A percentile compares a stretch with the other conserved stretches of the same genome.
Evolutionary conservation across 1,140 invertebrate species (phyloP).

Genomic region (Drosophila parvula): DNA sequence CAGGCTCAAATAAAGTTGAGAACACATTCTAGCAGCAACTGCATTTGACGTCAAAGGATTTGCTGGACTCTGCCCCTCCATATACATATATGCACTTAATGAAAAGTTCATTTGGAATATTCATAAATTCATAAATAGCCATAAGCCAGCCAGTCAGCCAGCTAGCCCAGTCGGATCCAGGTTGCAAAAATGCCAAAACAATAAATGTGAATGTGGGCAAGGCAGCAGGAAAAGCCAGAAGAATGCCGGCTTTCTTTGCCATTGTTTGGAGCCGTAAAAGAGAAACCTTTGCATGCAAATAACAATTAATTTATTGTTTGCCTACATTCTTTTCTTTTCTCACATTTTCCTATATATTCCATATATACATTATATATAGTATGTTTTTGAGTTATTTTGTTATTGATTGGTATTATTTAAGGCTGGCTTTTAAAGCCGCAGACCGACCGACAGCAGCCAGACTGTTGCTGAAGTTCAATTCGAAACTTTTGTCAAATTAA

Average conservation of each 20-base stretch:
- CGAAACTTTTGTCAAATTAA: conserved; percentile 81
- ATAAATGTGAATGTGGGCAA: conserved; percentile 2
- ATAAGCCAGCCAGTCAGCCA: conserved; percentile 4
- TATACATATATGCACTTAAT: conserved; percentile 18
- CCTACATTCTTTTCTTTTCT: conserved; percentile 16
- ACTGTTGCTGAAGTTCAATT: conserved; percentile 59
- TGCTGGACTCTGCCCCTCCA: conserved; percentile 3
- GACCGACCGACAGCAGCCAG: neutral
- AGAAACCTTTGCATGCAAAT: conserved; percentile 40
- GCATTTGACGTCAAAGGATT: conserved; percentile 46
- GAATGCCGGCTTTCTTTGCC: conserved; percentile 17
- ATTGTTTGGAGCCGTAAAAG: conserved; percentile 8
- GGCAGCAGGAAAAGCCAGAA: conserved; percentile 19
- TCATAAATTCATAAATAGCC: conserved; percentile 49
- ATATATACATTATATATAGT: too few species aligned
- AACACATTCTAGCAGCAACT: conserved; percentile 16
- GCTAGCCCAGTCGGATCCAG: neutral
- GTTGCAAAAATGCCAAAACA: conserved; percentile 27
- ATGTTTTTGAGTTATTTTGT: conserved; percentile 1
- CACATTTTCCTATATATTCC: too few species aligned
- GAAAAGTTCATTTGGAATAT: conserved; percentile 44
- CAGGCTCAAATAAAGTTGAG: conserved; percentile 28
- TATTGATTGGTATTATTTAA: conserved; percentile 28
- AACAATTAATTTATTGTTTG: conserved; percentile 54
- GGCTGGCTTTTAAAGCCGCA: conserved; percentile 39